Percentiles rank a stretch among this genome's conserved stretches.
Conservation (phyloP, 64 coral and sea anemone genomes). For the Acropora yongei region DNA sequence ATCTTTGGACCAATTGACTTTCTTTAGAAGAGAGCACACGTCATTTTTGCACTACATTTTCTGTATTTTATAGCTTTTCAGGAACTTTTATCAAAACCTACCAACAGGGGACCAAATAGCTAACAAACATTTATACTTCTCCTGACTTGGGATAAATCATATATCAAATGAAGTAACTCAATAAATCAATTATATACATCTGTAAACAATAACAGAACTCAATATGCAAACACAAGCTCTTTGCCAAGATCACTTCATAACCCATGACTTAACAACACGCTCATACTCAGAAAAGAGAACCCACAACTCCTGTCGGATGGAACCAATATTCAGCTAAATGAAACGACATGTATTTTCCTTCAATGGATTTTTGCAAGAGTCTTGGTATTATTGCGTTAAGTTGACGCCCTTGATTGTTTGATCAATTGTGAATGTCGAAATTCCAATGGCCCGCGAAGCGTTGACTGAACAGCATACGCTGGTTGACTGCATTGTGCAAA, state of each 20-base stretch:
- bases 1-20: not conserved
- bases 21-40: too few species aligned
- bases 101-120: not conserved
- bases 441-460: not conserved
- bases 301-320: not conserved
- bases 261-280: not conserved
- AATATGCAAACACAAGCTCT: not conserved
- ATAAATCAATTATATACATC: not conserved
- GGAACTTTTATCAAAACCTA: not conserved
- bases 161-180: conserved; percentile 24
- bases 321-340: not conserved
- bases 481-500: not conserved
- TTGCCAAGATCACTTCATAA: not conserved
- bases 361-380: not conserved
- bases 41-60: too few species aligned
- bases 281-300: not conserved
- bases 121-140: not conserved
- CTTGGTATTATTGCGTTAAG: not conserved
- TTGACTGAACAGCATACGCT: not conserved
- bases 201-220: not conserved
- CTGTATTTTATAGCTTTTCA: not conserved
- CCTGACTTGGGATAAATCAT: conserved; percentile 8
- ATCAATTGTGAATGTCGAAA: not conserved
- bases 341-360: not conserved
- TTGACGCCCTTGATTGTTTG: not conserved